phyloP scores from a whole-genome alignment of 2,888 invertebrate genomes.

The Creontiades dilutus region DNA sequence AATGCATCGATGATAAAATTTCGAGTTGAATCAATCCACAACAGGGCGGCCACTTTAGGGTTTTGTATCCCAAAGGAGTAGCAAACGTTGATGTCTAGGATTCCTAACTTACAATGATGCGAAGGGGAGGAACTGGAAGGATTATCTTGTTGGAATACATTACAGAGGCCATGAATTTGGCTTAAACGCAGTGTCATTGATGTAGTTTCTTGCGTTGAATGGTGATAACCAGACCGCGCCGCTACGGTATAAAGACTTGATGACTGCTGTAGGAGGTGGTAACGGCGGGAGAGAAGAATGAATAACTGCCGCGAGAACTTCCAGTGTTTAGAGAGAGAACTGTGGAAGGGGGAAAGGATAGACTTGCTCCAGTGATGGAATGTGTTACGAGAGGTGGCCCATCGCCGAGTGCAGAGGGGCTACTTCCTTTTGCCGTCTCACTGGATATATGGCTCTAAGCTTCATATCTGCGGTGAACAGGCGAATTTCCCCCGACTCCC shows the following conservation, averaged over 20 bases:
- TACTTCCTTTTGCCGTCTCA: not conserved
- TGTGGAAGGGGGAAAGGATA: not conserved
- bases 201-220: not conserved
- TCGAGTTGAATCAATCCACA: too few species aligned
- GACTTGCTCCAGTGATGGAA: conserved; percentile 47
- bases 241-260: not conserved
- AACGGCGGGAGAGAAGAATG: conserved; percentile 21
- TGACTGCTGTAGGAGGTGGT: not conserved
- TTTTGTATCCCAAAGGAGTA: not conserved
- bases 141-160: conserved; percentile 7
- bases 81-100: not conserved
- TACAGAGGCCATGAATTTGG: not conserved
- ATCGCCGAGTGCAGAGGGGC: not conserved
- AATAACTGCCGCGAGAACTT: conserved; percentile 37
- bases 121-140: not conserved
- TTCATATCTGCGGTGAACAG: conserved; percentile 71
- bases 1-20: too few species aligned
- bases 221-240: conserved; percentile 13
- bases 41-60: too few species aligned
- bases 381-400: conserved; percentile 23
- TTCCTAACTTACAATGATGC: not conserved
- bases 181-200: conserved; percentile 11
- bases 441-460: conserved; percentile 71
- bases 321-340: conserved; percentile 19
- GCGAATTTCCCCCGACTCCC: conserved; percentile 41